Evolutionary conservation across 2,888 invertebrate genomes (phyloP), one percentile per base, ranked within the genome.

Genomic region (Prenolepis imparis): DNA sequence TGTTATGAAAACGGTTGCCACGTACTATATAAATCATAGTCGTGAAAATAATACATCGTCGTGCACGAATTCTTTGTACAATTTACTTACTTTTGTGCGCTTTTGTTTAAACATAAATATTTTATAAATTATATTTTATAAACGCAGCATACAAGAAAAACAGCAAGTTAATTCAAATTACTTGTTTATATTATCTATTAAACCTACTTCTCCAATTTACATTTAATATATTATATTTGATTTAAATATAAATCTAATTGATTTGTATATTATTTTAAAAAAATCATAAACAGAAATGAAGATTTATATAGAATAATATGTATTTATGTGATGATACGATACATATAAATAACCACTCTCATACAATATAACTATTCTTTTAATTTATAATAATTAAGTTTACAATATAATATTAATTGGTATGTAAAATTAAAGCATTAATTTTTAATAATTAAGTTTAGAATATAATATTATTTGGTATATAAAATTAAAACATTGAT

Each of bases 301-400:
- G 4, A 41, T 28, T 28, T 3, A 28, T 18, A 70, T 5, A 61
- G 15, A 28, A 15, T 28, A 59, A 59, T 59, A 36, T 70, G n/a
- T 36, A 28, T 28, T 2, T 11, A 4, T 18, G 24, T n/a, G n/a
- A 73, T 36, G 21, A 18, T 4, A 15, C 39, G 18, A n/a, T n/a
- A n/a, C 59, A 21, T 39, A 39, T 11, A 11, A 12, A 9, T 41
- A 1, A 39, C 2, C 0, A 2, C 32, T 32, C 18, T 18, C 15
- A 15, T 36, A 59, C 5, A 36, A 36, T 36, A 73, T 61, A 64
- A 32, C n/a, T 66, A 24, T 66, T 52, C 12, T 44, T 52, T 52
- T 52, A 52, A n/a, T 52, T 52, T n/a, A 52, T 12, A 66, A 64
- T 21, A 74, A 41, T 32, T 21, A 63, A 48, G n/a, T 74, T 63